phyloP scores from a whole-genome alignment of 2,113 vertebrate species.

The Camelus dromedarius region DNA sequence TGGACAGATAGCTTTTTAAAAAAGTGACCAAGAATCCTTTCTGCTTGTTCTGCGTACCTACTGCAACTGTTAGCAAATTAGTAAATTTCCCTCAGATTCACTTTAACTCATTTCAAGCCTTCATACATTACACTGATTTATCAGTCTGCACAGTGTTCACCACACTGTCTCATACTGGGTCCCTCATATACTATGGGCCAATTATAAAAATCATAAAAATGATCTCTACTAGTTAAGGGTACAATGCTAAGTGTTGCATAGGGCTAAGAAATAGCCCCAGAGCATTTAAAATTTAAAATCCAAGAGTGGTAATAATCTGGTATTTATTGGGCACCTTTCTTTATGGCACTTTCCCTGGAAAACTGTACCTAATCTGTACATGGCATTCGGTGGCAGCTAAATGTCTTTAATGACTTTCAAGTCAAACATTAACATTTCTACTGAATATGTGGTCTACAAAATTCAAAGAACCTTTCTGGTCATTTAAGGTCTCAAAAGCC shows the following conservation, averaged over 20 bases:
- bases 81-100: background rate
- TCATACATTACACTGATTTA: slow-evolving; percentile 6
- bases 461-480: background rate
- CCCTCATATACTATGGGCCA: background rate
- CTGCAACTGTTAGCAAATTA: background rate
- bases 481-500: background rate
- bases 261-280: background rate
- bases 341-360: slow-evolving; percentile 5
- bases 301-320: background rate
- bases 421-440: slow-evolving; percentile 39
- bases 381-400: background rate
- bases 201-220: background rate
- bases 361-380: background rate
- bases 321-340: background rate
- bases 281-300: slow-evolving; percentile 33
- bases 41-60: background rate
- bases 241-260: background rate
- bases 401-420: slow-evolving; percentile 44
- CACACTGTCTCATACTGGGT: background rate
- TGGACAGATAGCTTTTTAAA: background rate
- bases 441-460: slow-evolving; percentile 40
- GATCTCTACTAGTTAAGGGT: background rate
- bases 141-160: background rate
- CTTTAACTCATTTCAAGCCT: background rate
- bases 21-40: background rate